phyloP scores from a whole-genome alignment of 2,113 vertebrate genomes.

The Actenoides lindsayi region DNA sequence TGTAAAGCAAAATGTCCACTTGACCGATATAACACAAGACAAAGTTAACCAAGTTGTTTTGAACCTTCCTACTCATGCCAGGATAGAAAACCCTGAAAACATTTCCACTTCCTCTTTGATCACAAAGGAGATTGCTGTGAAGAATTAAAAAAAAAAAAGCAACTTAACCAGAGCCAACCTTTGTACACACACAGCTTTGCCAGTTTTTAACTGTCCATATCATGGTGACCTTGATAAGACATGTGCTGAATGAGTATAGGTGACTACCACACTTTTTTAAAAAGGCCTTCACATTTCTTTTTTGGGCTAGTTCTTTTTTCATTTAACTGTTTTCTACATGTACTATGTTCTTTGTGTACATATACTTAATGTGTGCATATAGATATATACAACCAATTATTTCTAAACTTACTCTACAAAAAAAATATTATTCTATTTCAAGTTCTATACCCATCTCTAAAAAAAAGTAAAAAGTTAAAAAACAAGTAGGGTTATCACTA shows the following conservation, averaged over 20 bases:
- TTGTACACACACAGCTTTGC: neutral
- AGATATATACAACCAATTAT: neutral
- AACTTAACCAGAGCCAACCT: neutral
- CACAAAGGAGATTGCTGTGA: neutral
- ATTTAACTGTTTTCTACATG: neutral
- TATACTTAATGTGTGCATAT: neutral
- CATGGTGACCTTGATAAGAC: neutral
- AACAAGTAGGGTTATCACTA: neutral
- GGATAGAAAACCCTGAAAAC: neutral
- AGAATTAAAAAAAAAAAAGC: too few species aligned
- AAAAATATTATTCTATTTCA: fast-evolving
- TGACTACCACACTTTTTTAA: neutral
- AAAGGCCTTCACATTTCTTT: neutral
- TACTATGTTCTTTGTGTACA: neutral
- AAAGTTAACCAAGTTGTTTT: neutral
- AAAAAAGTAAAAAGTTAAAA: neutral
- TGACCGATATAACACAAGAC: neutral
- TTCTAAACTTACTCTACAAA: neutral
- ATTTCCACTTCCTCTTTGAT: neutral
- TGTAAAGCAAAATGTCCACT: neutral
- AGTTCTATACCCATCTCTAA: neutral
- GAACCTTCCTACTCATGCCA: neutral
- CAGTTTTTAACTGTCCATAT: neutral
- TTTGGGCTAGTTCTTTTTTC: neutral
- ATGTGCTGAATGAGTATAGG: neutral